phyloP scores from a whole-genome alignment of 2,888 invertebrate species.

The Latrodectus hesperus region DNA sequence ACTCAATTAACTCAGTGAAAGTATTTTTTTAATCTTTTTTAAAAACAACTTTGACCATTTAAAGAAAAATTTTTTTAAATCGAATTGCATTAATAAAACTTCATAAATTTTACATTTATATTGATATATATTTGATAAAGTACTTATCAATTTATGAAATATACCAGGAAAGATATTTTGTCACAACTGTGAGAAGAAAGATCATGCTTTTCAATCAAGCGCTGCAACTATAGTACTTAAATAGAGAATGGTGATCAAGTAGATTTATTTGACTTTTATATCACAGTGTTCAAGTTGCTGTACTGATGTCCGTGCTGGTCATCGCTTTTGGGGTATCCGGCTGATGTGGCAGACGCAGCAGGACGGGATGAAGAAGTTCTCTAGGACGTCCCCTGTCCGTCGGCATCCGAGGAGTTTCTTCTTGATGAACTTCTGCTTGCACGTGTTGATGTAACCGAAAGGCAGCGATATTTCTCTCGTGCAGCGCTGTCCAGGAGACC shows the following conservation, averaged over 20 bases:
- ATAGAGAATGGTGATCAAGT: not conserved
- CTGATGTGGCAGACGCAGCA: conserved; percentile 72
- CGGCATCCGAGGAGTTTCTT: conserved; percentile 71
- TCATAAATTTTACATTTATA: no score
- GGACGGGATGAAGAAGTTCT: conserved; percentile 72
- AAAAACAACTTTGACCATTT: no score
- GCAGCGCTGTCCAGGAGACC: conserved; percentile 70
- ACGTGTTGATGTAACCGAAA: conserved; percentile 70
- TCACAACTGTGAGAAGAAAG: no score
- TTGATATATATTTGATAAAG: no score
- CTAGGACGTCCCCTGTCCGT: conserved; percentile 71
- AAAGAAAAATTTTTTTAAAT: no score
- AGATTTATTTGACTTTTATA: not conserved
- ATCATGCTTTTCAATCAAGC: no score
- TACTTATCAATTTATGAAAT: no score
- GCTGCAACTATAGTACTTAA: no score
- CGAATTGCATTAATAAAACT: no score
- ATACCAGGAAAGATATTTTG: no score
- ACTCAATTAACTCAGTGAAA: no score
- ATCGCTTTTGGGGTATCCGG: conserved; percentile 55
- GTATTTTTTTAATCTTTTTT: no score
- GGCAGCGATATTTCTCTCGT: conserved; percentile 70
- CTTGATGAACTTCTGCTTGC: conserved; percentile 72
- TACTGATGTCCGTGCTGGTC: not conserved
- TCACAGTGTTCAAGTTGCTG: not conserved